Conservation (phyloP, 2,797 vertebrate species). For the Microhierax caerulescens region DNA sequence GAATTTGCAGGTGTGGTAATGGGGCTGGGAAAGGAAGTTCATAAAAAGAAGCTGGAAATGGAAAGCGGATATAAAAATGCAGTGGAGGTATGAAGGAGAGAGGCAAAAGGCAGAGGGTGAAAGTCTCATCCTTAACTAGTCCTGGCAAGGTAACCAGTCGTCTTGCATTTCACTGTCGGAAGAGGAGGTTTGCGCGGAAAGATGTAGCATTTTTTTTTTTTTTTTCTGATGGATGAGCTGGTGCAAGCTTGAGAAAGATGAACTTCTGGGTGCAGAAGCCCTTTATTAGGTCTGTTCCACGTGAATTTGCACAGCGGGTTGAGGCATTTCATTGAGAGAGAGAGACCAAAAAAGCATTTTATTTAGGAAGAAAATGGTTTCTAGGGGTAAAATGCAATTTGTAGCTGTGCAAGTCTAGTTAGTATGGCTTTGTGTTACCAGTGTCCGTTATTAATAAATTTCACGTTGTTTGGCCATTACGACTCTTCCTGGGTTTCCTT, state of each 20-base stretch:
- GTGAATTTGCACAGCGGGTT: neutral
- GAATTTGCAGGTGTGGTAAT: neutral
- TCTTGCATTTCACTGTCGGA: neutral
- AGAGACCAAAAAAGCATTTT: neutral
- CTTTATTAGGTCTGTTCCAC: neutral
- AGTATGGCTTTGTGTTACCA: neutral
- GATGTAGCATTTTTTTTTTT: neutral
- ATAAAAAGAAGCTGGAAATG: neutral
- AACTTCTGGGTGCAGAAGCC: neutral
- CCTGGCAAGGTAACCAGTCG: neutral
- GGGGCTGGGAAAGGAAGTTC: neutral
- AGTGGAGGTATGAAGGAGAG: neutral
- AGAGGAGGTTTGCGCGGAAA: neutral
- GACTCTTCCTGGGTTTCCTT: conserved; percentile 51
- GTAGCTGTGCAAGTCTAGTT: neutral
- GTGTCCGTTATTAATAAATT: neutral
- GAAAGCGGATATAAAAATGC: neutral
- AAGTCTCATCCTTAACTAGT: neutral
- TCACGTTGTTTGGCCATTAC: neutral
- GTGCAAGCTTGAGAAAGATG: neutral
- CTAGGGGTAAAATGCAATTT: neutral
- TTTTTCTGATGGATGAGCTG: neutral
- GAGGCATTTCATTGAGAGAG: neutral
- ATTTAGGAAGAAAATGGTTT: neutral
- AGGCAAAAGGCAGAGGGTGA: neutral